Evolutionary conservation across 2,888 invertebrate species (phyloP).

Genomic region (Drosophila anomalipes): DNA sequence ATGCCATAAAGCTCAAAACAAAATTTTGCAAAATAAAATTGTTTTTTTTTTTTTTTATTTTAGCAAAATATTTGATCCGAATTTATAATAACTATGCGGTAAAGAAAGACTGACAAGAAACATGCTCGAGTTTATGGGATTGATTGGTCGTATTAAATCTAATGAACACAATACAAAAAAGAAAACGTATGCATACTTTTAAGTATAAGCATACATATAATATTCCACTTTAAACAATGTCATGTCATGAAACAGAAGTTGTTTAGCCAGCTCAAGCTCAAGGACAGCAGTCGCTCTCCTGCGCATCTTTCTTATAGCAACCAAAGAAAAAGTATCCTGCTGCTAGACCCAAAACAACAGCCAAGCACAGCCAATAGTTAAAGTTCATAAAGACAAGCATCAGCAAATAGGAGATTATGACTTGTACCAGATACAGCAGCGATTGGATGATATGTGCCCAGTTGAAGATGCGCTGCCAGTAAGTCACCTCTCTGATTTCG

Average conservation of each 20-base stretch:
- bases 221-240: background rate
- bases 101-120: slow-evolving; percentile 41
- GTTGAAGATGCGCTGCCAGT: slow-evolving; percentile 70
- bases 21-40: slow-evolving; percentile 60
- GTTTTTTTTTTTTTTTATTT: slow-evolving; percentile 52
- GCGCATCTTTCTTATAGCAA: slow-evolving; percentile 79
- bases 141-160: background rate
- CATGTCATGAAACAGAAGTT: background rate
- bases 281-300: slow-evolving; percentile 83
- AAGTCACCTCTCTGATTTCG: slow-evolving; percentile 60
- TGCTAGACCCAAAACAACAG: slow-evolving; percentile 82
- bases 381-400: slow-evolving; percentile 85
- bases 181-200: slow-evolving; percentile 3
- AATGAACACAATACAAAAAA: slow-evolving; percentile 11
- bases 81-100: slow-evolving; percentile 61
- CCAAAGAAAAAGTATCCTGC: slow-evolving; percentile 84
- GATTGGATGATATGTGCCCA: slow-evolving; percentile 80
- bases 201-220: slow-evolving; percentile 12
- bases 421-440: slow-evolving; percentile 80
- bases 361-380: slow-evolving; percentile 84
- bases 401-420: slow-evolving; percentile 82
- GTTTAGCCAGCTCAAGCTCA: slow-evolving; percentile 52
- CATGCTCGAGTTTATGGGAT: slow-evolving; percentile 33
- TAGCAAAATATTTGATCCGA: slow-evolving; percentile 28
- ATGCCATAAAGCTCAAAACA: slow-evolving; percentile 59